Percentiles rank a stretch among this genome's conserved stretches.
These are phyloP conservation scores for Cyaniris semiargus DNA, from an alignment of 2,888 invertebrate genomes.

Conservation along the genomic window DNA sequence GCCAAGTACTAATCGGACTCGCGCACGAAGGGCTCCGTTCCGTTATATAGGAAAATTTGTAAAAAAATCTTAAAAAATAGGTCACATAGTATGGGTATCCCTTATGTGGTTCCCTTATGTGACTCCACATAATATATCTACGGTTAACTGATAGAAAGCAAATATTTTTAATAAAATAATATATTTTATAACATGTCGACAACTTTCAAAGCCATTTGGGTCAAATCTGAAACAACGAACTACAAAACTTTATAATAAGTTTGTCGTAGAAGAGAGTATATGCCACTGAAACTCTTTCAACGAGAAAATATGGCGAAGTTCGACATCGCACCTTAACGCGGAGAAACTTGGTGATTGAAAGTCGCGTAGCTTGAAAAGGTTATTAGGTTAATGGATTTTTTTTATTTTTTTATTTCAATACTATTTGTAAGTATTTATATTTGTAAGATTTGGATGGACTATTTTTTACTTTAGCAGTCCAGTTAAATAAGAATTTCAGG, in stretches of 20 bases:
- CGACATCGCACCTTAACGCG: background rate
- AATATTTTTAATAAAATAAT: background rate
- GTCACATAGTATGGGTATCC: too few species aligned
- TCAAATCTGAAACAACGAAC: conserved; percentile 14
- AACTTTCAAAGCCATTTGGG: background rate
- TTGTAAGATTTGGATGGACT: too few species aligned
- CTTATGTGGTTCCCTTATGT: too few species aligned
- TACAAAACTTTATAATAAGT: conserved; percentile 26
- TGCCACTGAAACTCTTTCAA: conserved; percentile 14
- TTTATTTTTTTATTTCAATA: background rate
- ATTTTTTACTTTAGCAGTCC: background rate
- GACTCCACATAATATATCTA: too few species aligned
- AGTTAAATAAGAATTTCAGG: background rate
- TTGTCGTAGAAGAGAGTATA: conserved; percentile 10
- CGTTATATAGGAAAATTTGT: too few species aligned
- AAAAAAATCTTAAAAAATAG: too few species aligned
- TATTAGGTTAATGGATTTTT: background rate
- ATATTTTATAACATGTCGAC: background rate
- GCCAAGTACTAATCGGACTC: too few species aligned
- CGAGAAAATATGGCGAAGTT: background rate
- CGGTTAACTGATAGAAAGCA: too few species aligned
- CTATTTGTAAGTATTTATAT: too few species aligned
- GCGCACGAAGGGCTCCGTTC: too few species aligned
- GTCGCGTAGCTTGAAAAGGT: background rate
- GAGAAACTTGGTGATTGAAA: background rate